These are phyloP conservation scores for Pica pica DNA, from an alignment of 2,113 vertebrate species.

Conservation along the genomic window DNA sequence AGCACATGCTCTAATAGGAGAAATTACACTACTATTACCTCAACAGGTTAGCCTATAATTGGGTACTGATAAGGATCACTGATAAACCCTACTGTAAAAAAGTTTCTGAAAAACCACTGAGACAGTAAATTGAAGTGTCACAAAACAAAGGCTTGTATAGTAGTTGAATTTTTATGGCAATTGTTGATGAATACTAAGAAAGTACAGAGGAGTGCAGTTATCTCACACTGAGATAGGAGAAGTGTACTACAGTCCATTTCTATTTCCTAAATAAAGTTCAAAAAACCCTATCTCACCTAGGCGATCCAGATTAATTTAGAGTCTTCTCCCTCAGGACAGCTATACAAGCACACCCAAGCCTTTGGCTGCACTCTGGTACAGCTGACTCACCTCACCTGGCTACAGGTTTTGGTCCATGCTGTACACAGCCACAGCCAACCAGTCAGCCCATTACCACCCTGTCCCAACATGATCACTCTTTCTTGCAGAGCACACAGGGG, in stretches of 20 bases:
- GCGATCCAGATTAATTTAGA: neutral
- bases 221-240: neutral
- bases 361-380: neutral
- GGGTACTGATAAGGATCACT: neutral
- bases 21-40: neutral
- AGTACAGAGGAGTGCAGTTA: neutral
- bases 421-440: accelerated
- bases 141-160: neutral
- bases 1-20: neutral
- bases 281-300: neutral
- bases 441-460: neutral
- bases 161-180: neutral
- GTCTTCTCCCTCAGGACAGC: neutral
- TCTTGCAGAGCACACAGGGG: neutral
- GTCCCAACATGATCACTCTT: accelerated
- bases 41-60: neutral
- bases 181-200: neutral
- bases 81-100: neutral
- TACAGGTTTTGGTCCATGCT: neutral
- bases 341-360: neutral
- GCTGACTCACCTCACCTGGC: too few relatives aligned
- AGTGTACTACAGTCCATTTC: neutral
- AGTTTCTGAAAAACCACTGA: neutral
- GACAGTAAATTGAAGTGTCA: neutral
- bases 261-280: neutral